phyloP scores from a whole-genome alignment of 2,797 vertebrate genomes.

The Lagorchestes hirsutus region DNA sequence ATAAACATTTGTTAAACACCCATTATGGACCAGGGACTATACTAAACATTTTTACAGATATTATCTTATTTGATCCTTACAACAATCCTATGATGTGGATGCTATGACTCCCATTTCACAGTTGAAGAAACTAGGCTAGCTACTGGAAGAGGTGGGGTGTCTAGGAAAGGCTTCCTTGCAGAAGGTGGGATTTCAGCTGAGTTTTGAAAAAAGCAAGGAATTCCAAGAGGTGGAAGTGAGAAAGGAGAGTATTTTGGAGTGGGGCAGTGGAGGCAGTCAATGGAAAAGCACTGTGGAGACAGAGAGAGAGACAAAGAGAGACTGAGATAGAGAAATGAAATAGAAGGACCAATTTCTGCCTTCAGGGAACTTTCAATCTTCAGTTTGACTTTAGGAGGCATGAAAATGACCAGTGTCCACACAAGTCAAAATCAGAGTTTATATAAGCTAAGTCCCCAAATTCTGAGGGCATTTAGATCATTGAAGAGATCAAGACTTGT shows the following conservation, averaged over 20 bases:
- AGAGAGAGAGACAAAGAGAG: background rate
- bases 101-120: background rate
- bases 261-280: background rate
- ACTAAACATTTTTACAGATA: background rate
- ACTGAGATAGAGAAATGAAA: background rate
- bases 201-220: background rate
- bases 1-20: background rate
- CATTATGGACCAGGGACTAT: background rate
- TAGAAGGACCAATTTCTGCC: background rate
- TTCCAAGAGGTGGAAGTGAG: background rate
- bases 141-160: background rate
- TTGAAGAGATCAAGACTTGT: background rate
- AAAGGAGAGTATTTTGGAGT: background rate
- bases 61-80: background rate
- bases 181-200: background rate
- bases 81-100: background rate
- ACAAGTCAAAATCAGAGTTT: background rate
- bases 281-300: background rate
- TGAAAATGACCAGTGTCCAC: background rate
- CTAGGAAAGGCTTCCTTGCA: background rate
- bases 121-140: background rate
- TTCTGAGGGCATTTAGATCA: background rate
- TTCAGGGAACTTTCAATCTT: background rate
- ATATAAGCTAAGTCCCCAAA: background rate
- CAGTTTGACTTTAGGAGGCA: background rate